phyloP scores from a whole-genome alignment of 2,113 vertebrate genomes.

The Holacanthus passer region DNA sequence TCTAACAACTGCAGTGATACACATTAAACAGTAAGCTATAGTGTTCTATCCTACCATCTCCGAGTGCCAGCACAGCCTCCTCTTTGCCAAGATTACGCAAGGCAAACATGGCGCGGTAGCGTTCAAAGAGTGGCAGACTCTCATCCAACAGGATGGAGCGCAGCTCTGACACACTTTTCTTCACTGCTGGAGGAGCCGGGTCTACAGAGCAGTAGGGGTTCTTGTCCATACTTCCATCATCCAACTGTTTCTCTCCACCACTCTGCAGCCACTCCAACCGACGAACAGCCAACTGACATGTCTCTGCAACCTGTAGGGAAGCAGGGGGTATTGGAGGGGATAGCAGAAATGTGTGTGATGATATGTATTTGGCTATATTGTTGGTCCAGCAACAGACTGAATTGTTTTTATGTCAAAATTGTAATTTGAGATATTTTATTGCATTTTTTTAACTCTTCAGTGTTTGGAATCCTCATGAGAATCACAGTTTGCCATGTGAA shows the following conservation, averaged over 20 bases:
- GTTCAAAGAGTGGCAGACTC: constrained; percentile 87
- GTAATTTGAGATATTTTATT: not conserved
- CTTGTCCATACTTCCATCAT: not conserved
- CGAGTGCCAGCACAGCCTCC: constrained; percentile 90
- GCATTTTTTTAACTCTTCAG: too few species aligned
- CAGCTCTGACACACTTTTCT: constrained; percentile 80
- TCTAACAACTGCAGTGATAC: not conserved
- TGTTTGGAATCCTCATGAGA: too few species aligned
- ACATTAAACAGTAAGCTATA: not conserved
- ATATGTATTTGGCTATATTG: not conserved
- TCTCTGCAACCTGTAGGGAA: constrained; percentile 91
- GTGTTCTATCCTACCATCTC: constrained; percentile 84
- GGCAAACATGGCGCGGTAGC: constrained; percentile 97
- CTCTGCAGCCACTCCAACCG: constrained; percentile 91
- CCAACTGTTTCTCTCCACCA: constrained; percentile 62
- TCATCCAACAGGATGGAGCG: constrained; percentile 87
- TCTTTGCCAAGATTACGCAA: constrained; percentile 88
- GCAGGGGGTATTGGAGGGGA: not conserved
- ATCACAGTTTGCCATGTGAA: too few species aligned
- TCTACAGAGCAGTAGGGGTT: constrained; percentile 92
- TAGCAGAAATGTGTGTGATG: not conserved
- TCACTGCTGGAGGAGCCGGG: constrained; percentile 90
- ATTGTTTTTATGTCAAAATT: not conserved
- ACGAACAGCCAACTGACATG: constrained; percentile 91
- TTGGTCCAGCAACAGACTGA: not conserved